phyloP scores from a whole-genome alignment of 2,113 vertebrate species.

The Conger conger region DNA sequence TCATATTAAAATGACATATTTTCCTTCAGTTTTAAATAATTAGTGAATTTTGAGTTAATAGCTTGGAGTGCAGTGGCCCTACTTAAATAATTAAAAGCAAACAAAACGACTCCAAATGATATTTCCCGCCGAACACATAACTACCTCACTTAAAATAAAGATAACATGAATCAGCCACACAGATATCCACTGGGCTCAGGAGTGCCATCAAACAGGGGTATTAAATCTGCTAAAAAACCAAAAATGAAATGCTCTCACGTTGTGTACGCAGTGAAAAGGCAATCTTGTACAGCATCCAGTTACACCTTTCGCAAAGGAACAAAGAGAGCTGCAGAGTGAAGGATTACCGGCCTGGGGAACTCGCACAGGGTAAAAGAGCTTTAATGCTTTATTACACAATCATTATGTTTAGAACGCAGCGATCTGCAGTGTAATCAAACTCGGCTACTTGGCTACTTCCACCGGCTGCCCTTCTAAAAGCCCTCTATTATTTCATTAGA shows the following conservation, averaged over 20 bases:
- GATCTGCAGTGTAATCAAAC: slow-evolving; percentile 30
- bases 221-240: background rate
- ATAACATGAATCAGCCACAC: background rate
- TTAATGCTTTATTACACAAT: slow-evolving; percentile 16
- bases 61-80: background rate
- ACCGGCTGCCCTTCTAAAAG: slow-evolving; percentile 18
- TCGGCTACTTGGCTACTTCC: slow-evolving; percentile 28
- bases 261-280: background rate
- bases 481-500: slow-evolving; percentile 22
- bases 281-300: slow-evolving; percentile 10
- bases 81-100: background rate
- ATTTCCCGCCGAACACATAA: background rate
- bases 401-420: slow-evolving; percentile 20
- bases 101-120: background rate
- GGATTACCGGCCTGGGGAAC: slow-evolving; percentile 18
- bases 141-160: background rate
- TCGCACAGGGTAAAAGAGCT: background rate
- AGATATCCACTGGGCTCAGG: background rate
- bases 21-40: background rate
- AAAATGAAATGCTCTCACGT: background rate
- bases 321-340: slow-evolving; percentile 12
- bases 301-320: slow-evolving; percentile 10
- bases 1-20: background rate
- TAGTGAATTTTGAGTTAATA: background rate
- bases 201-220: background rate